Evolutionary conservation across 2,113 vertebrate species (phyloP).

Genomic region (Dendrocopos noguchii): DNA sequence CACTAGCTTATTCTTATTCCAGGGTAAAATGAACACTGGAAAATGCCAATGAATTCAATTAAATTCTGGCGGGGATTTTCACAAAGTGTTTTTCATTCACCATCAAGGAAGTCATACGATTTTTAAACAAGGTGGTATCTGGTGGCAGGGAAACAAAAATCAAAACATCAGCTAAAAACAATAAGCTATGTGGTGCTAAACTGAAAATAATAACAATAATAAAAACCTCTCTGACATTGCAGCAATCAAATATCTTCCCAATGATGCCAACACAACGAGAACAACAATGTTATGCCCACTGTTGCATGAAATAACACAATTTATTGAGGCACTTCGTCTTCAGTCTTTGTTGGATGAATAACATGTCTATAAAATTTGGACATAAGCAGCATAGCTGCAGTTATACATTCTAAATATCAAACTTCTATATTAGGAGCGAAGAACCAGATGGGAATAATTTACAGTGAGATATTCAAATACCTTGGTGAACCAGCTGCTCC

Average conservation of each 20-base stretch:
- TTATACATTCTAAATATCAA: slow-evolving; percentile 28
- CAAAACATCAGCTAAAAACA: background rate
- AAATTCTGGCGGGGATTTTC: background rate
- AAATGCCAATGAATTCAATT: background rate
- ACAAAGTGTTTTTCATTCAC: background rate
- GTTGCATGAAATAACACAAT: slow-evolving; percentile 49
- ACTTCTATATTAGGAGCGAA: background rate
- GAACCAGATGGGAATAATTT: background rate
- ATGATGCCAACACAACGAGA: background rate
- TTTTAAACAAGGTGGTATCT: slow-evolving; percentile 6
- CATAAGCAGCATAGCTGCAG: background rate
- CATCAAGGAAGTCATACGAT: background rate
- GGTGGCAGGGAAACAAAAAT: background rate
- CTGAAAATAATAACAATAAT: background rate
- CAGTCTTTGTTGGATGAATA: slow-evolving; percentile 33
- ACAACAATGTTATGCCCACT: background rate
- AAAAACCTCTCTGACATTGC: background rate
- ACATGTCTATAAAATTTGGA: background rate
- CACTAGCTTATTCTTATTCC: background rate
- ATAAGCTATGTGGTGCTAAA: background rate
- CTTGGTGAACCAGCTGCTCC: no score
- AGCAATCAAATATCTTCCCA: slow-evolving; percentile 25
- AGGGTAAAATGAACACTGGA: background rate
- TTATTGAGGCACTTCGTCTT: slow-evolving; percentile 48
- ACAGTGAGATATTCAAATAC: background rate